Percentiles rank a stretch among this genome's conserved stretches.
Evolutionary conservation across 2,797 vertebrate species (phyloP).

Genomic region (Cynopterus sphinx): DNA sequence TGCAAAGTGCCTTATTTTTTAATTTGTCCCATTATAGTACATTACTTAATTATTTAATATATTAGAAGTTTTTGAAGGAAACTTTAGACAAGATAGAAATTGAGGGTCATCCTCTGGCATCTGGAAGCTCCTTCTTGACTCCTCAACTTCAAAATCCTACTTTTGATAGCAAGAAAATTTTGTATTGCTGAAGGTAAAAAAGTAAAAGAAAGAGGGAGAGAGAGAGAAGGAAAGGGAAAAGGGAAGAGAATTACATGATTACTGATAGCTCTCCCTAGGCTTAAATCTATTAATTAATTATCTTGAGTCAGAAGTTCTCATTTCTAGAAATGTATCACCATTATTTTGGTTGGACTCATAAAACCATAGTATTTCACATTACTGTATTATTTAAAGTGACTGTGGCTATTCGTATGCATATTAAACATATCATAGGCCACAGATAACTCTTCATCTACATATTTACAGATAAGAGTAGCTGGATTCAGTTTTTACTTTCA

Average conservation of each 20-base stretch:
- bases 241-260: not conserved
- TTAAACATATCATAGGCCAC: slow-evolving; percentile 75
- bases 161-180: slow-evolving; percentile 25
- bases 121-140: not conserved
- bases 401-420: slow-evolving; percentile 78
- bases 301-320: not conserved
- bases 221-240: too few relatives aligned
- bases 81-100: not conserved
- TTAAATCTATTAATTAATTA: not conserved
- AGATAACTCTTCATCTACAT: slow-evolving; percentile 78
- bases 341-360: not conserved
- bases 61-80: not conserved
- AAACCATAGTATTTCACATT: slow-evolving; percentile 76
- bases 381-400: slow-evolving; percentile 75
- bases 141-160: not conserved
- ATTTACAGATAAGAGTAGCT: slow-evolving; percentile 8
- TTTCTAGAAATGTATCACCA: not conserved
- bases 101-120: not conserved
- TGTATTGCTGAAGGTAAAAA: not conserved
- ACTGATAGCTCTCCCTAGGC: not conserved
- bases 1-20: not conserved
- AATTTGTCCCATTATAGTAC: not conserved
- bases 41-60: not conserved
- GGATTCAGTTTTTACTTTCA: not conserved
- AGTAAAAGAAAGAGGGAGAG: too few relatives aligned